Conservation (phyloP, 1,140 invertebrate species). For the Euwallacea fornicatus region DNA sequence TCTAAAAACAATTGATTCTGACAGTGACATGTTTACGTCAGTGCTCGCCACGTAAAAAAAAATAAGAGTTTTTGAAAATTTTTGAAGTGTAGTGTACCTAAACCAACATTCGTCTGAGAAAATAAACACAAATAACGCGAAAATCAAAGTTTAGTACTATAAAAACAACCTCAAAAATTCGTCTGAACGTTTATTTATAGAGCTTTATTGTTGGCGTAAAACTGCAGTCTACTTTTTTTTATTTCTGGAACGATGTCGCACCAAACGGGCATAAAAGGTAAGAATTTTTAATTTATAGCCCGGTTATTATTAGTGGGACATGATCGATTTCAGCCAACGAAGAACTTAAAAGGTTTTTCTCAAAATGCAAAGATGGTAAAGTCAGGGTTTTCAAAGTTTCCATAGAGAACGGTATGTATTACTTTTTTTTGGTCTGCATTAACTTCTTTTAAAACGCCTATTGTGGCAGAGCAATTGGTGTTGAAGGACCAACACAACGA, state of each 20-base stretch:
- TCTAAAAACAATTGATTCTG: too few relatives aligned
- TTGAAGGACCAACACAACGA: slow-evolving; percentile 68
- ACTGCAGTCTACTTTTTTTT: too few relatives aligned
- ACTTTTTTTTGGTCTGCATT: slow-evolving; percentile 16
- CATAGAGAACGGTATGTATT: slow-evolving; percentile 76
- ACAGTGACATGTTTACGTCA: too few relatives aligned
- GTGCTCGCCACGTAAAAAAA: too few relatives aligned
- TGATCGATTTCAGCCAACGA: slow-evolving; percentile 72
- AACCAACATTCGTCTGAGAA: too few relatives aligned
- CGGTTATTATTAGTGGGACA: slow-evolving; percentile 35
- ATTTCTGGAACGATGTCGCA: slow-evolving; percentile 64
- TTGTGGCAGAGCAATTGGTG: slow-evolving; percentile 73
- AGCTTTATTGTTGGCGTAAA: too few relatives aligned
- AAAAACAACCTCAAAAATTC: too few relatives aligned
- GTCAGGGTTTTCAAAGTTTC: slow-evolving; percentile 79
- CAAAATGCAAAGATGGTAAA: slow-evolving; percentile 79
- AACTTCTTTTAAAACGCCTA: slow-evolving; percentile 31
- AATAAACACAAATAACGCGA: too few relatives aligned
- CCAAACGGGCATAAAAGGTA: slow-evolving; percentile 77
- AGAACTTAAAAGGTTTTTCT: slow-evolving; percentile 77
- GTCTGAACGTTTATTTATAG: too few relatives aligned
- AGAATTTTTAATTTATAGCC: slow-evolving; percentile 35
- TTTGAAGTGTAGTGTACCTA: too few relatives aligned
- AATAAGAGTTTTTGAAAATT: too few relatives aligned
- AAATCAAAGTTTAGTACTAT: too few relatives aligned